Percentiles rank a stretch among this genome's conserved stretches.
These are phyloP conservation scores for Bombylius major DNA, from an alignment of 2,888 invertebrate species.

Conservation along the genomic window DNA sequence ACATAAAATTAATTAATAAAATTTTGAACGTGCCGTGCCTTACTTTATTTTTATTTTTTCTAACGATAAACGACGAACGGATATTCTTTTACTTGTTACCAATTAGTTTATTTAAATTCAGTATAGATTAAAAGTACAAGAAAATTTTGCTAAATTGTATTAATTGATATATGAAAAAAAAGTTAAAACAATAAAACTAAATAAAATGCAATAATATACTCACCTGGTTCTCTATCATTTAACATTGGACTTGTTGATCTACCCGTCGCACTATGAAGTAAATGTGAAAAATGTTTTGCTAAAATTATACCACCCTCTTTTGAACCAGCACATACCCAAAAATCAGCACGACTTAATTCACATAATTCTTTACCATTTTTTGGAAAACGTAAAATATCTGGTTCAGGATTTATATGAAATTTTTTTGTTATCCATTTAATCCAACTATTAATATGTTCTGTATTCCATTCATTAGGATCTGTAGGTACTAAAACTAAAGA, in stretches of 20 bases:
- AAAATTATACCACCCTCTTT: constrained; percentile 42
- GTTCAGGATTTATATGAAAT: constrained; percentile 44
- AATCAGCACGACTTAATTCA: constrained; percentile 47
- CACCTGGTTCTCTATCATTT: constrained; percentile 39
- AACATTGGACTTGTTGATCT: constrained; percentile 44
- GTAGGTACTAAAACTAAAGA: constrained; percentile 26
- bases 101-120: no score
- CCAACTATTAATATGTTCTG: constrained; percentile 47
- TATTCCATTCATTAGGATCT: constrained; percentile 53
- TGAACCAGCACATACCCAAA: constrained; percentile 42
- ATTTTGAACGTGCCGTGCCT: no score
- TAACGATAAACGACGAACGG: no score
- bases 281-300: constrained; percentile 48
- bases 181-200: neutral
- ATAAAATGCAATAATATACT: constrained; percentile 16
- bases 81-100: no score
- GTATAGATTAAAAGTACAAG: no score
- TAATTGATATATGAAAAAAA: no score
- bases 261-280: constrained; percentile 47
- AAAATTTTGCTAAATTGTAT: no score
- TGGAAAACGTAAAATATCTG: constrained; percentile 43
- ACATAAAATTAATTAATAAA: no score
- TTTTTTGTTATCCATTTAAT: constrained; percentile 47
- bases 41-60: no score
- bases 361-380: constrained; percentile 44